Evolutionary conservation across 2,797 vertebrate species (phyloP).

Genomic region (Fundulus diaphanus): DNA sequence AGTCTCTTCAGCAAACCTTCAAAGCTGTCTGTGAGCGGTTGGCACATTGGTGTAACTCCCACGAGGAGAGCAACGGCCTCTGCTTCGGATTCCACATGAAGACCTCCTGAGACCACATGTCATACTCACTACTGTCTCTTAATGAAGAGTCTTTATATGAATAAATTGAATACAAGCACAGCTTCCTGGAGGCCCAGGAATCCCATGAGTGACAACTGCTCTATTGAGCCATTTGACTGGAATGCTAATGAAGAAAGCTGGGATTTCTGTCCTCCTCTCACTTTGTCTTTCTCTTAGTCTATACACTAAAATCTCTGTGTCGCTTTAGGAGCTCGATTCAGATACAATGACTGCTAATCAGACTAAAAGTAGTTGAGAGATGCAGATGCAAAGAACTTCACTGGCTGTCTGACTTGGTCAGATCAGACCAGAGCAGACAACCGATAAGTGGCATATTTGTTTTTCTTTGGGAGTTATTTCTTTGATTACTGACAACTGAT

Average conservation of each 20-base stretch:
- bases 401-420: constrained; percentile 66
- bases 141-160: constrained; percentile 79
- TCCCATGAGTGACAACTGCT: constrained; percentile 72
- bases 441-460: constrained; percentile 81
- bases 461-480: constrained; percentile 76
- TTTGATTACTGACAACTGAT: constrained; percentile 79
- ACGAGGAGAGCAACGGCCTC: constrained; percentile 57
- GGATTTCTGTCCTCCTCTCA: constrained; percentile 41
- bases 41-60: constrained; percentile 54
- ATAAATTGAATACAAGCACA: constrained; percentile 78
- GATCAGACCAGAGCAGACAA: constrained; percentile 67
- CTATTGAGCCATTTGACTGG: constrained; percentile 75
- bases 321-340: constrained; percentile 40
- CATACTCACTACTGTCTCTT: constrained; percentile 69
- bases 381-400: constrained; percentile 61
- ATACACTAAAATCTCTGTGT: constrained; percentile 35
- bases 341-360: constrained; percentile 65
- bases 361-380: constrained; percentile 57
- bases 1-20: constrained; percentile 44
- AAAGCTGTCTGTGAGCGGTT: constrained; percentile 51
- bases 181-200: constrained; percentile 62
- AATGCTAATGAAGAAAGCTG: constrained; percentile 76
- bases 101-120: constrained; percentile 75
- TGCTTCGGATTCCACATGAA: constrained; percentile 63
- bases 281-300: constrained; percentile 16